Evolutionary conservation across 2,113 vertebrate genomes (phyloP).

Genomic region (Spermophilus dauricus): DNA sequence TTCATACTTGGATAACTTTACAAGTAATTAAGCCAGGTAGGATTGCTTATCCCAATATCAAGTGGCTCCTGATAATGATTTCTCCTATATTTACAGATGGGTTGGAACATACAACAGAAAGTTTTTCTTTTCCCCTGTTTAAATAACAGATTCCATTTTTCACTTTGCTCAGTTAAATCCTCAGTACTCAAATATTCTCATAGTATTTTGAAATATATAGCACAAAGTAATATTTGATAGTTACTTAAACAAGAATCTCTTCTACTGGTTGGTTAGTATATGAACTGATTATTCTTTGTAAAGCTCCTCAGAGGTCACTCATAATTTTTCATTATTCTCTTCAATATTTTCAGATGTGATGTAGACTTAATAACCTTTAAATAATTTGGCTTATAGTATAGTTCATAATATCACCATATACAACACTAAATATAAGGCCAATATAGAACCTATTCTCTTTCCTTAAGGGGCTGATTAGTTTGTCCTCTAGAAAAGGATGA

Average conservation of each 20-base stretch:
- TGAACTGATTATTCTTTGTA: background rate
- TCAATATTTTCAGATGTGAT: background rate
- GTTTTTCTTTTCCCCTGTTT: background rate
- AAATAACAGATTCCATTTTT: background rate
- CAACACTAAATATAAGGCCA: background rate
- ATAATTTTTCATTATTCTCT: background rate
- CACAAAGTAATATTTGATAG: fast-evolving
- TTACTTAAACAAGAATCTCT: background rate
- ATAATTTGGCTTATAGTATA: background rate
- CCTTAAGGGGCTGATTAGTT: background rate
- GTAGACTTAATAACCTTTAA: background rate
- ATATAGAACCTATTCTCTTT: background rate
- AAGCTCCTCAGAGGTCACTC: background rate
- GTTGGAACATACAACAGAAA: background rate
- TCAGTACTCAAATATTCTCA: background rate
- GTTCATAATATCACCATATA: background rate
- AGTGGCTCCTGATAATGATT: background rate
- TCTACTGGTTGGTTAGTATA: background rate
- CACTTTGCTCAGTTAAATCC: background rate
- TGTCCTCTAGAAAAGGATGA: background rate
- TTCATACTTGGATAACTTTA: background rate
- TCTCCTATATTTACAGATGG: background rate
- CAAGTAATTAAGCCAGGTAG: background rate
- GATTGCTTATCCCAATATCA: background rate
- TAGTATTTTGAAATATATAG: background rate